A percentile compares a stretch with the other conserved stretches of the same genome.
These are phyloP conservation scores for Choreutis nemorana DNA, from an alignment of 2,888 invertebrate genomes.

Conservation along the genomic window DNA sequence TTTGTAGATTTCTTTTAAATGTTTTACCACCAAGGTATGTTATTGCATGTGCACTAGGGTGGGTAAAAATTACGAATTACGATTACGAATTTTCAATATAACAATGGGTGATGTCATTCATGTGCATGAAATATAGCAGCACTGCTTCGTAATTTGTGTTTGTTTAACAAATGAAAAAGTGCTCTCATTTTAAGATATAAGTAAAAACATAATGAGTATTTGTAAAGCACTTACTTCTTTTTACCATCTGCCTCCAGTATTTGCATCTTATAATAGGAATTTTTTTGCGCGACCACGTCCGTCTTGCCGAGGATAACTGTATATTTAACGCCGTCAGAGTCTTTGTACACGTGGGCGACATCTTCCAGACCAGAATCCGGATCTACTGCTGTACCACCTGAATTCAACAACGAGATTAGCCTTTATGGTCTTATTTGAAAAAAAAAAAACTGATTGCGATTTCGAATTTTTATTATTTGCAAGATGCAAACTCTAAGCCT, in stretches of 20 bases:
- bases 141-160: too few relatives aligned
- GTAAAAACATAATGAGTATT: too few relatives aligned
- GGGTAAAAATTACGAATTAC: too few relatives aligned
- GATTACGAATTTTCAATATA: too few relatives aligned
- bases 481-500: too few relatives aligned
- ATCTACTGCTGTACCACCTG: conserved; percentile 89
- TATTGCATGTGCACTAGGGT: too few relatives aligned
- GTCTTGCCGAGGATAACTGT: conserved; percentile 84
- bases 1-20: too few relatives aligned
- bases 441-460: not conserved
- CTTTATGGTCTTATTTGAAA: not conserved
- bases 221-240: conserved; percentile 54
- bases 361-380: conserved; percentile 86
- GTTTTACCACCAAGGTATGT: too few relatives aligned
- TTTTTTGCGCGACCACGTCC: conserved; percentile 86
- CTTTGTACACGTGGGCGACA: conserved; percentile 78
- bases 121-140: too few relatives aligned
- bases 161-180: not conserved
- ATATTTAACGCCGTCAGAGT: conserved; percentile 67
- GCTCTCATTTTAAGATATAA: too few relatives aligned
- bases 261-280: conserved; percentile 96
- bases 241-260: conserved; percentile 77
- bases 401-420: not conserved
- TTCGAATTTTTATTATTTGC: too few relatives aligned
- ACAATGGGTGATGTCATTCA: too few relatives aligned